Conservation (phyloP, 2,888 invertebrate genomes). For the Synanthedon andrenaeformis region DNA sequence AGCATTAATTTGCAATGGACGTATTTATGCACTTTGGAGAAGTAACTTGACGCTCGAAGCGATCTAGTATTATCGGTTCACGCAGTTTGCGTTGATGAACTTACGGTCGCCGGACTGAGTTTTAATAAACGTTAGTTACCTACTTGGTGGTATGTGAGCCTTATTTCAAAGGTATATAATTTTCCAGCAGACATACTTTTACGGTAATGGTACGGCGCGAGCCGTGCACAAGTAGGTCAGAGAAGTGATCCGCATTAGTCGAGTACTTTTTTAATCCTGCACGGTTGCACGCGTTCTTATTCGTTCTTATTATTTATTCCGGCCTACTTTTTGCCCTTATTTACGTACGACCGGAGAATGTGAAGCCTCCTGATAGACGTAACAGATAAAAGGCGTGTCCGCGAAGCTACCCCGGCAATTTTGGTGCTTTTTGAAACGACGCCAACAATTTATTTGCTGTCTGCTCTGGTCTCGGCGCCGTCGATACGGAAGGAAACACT, state of each 20-base stretch:
- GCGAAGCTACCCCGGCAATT: conserved; percentile 46
- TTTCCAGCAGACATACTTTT: conserved; percentile 16
- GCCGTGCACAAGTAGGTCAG: conserved; percentile 22
- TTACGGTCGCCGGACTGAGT: conserved; percentile 2
- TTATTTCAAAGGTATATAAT: no score
- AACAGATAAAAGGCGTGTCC: conserved; percentile 67
- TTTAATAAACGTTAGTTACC: conserved; percentile 2
- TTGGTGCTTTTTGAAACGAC: conserved; percentile 58
- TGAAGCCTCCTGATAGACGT: conserved; percentile 48
- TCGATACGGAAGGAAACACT: conserved; percentile 49
- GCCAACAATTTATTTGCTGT: conserved; percentile 62
- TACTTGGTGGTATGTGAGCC: no score
- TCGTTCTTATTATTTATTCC: conserved; percentile 37
- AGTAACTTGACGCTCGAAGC: conserved; percentile 12
- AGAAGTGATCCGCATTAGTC: conserved; percentile 23
- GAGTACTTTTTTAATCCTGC: conserved; percentile 29
- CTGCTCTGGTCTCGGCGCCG: conserved; percentile 37
- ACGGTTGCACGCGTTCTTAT: conserved; percentile 24
- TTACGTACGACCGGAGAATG: conserved; percentile 38
- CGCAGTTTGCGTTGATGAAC: conserved; percentile 3
- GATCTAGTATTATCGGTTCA: conserved; percentile 14
- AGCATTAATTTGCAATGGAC: neutral
- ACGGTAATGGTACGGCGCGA: conserved; percentile 12
- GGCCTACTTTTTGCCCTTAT: conserved; percentile 38
- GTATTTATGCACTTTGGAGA: conserved; percentile 8